phyloP scores from a whole-genome alignment of 2,888 invertebrate genomes.

The Thysanoteuthis rhombus region DNA sequence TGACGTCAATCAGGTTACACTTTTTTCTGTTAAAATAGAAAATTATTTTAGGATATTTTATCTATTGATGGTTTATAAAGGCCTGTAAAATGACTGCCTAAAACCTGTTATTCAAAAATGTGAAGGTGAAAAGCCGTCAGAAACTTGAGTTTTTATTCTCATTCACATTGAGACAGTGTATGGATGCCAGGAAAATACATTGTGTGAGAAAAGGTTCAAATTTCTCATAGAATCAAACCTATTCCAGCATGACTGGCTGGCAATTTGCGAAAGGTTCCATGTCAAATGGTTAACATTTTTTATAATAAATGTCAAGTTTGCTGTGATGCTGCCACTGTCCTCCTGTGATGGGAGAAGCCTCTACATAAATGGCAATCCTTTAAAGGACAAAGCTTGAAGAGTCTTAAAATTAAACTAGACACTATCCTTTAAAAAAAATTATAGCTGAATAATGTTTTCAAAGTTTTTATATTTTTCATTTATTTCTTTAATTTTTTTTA shows the following conservation, averaged over 20 bases:
- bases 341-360: not conserved
- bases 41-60: no score
- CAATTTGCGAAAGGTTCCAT: not conserved
- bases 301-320: conserved; percentile 12
- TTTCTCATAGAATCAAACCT: conserved; percentile 12
- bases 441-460: no score
- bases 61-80: no score
- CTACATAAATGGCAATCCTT: not conserved
- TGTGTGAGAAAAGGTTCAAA: not conserved
- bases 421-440: not conserved
- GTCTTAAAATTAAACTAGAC: not conserved
- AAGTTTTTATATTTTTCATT: no score
- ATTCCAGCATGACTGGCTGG: not conserved
- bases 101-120: no score
- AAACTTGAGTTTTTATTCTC: no score
- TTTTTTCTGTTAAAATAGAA: no score
- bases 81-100: no score
- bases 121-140: no score
- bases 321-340: not conserved
- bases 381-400: no score
- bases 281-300: not conserved
- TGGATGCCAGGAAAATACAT: not conserved
- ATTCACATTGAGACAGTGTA: not conserved
- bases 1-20: no score
- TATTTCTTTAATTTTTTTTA: no score